Percentiles rank a stretch among this genome's conserved stretches.
phyloP scores from a whole-genome alignment of 2,888 invertebrate genomes.

The Rhimphoctona megacephalus region DNA sequence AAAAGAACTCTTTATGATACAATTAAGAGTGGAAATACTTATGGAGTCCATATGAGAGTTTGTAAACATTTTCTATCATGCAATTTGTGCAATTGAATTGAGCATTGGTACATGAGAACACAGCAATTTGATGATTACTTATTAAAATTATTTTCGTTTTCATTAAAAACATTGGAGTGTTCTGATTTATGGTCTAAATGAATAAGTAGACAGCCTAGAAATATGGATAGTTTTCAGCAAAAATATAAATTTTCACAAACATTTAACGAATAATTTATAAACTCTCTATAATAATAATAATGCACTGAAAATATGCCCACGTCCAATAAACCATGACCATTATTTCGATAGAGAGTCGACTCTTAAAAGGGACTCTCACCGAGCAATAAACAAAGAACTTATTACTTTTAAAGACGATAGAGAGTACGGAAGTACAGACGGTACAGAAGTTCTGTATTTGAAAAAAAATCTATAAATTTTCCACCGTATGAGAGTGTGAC shows the following conservation, averaged over 20 bases:
- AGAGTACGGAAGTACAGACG: neutral
- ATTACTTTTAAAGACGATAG: neutral
- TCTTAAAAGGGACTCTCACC: neutral
- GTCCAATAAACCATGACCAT: neutral
- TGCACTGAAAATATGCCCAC: neutral
- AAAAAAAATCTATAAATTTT: slow-evolving; percentile 10
- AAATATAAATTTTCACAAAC: neutral
- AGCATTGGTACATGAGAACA: neutral
- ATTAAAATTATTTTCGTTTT: neutral
- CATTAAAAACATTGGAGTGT: neutral
- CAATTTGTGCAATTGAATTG: neutral
- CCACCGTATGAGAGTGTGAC: slow-evolving; percentile 4
- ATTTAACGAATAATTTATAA: neutral
- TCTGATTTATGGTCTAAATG: too few relatives aligned
- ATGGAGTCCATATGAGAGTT: neutral
- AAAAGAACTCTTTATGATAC: neutral
- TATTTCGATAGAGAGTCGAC: neutral
- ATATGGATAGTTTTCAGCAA: neutral
- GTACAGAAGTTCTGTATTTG: neutral
- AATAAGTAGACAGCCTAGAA: neutral
- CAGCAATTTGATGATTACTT: neutral
- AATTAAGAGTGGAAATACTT: neutral
- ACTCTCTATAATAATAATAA: neutral
- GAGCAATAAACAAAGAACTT: neutral
- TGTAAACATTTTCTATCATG: neutral